These are phyloP conservation scores for Garrulus glandarius DNA, from an alignment of 2,797 vertebrate species.

Conservation along the genomic window DNA sequence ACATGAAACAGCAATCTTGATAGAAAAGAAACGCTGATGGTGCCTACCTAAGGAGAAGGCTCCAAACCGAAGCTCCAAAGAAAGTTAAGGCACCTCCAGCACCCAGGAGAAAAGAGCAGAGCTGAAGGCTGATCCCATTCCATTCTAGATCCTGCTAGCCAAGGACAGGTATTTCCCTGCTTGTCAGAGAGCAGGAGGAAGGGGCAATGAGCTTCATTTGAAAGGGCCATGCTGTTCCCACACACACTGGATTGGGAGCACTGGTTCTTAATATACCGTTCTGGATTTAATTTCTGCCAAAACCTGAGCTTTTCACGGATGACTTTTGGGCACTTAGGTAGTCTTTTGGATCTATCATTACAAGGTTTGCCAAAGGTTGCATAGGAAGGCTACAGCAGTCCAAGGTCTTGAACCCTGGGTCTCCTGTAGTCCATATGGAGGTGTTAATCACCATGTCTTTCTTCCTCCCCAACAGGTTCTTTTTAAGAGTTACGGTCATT, in stretches of 20 bases:
- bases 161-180: neutral
- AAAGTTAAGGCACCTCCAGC: neutral
- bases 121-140: neutral
- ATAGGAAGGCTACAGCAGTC: neutral
- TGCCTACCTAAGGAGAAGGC: neutral
- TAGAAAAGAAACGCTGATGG: neutral
- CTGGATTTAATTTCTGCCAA: neutral
- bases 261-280: neutral
- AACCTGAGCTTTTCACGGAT: neutral
- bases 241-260: neutral
- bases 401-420: neutral
- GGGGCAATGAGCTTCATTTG: neutral
- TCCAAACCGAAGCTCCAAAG: neutral
- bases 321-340: neutral
- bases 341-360: neutral
- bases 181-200: neutral
- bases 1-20: neutral
- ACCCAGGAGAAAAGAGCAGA: neutral
- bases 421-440: neutral
- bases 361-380: slow-evolving; percentile 15
- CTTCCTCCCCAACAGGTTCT: neutral
- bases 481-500: neutral
- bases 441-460: neutral
- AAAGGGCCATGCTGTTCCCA: neutral
- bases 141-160: neutral